A percentile compares a stretch with the other conserved stretches of the same genome.
Evolutionary conservation across 2,888 invertebrate genomes (phyloP).

Genomic region (Crioceris asparagi): DNA sequence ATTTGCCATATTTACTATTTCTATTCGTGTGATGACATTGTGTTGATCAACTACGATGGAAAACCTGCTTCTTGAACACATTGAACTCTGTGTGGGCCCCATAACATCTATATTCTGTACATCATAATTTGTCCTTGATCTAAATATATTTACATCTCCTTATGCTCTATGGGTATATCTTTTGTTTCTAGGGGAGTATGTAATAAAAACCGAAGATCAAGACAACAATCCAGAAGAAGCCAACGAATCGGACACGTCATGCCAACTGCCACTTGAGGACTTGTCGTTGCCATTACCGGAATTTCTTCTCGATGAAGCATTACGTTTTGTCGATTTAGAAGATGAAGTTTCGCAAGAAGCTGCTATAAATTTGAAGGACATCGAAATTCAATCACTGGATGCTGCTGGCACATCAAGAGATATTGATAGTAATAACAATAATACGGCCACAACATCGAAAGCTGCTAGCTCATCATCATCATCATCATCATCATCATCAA

Average conservation of each 20-base stretch:
- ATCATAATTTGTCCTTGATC: too few species aligned
- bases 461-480: too few species aligned
- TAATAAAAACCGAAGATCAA: constrained; percentile 38
- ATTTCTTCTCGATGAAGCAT: constrained; percentile 61
- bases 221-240: constrained; percentile 27
- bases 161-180: too few species aligned
- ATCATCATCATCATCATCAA: constrained; percentile 5
- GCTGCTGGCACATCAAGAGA: constrained; percentile 12
- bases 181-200: constrained; percentile 48
- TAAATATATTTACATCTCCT: too few species aligned
- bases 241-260: constrained; percentile 39
- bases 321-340: constrained; percentile 63
- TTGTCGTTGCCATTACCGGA: constrained; percentile 43
- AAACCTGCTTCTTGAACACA: too few species aligned
- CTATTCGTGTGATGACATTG: too few species aligned
- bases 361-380: constrained; percentile 28
- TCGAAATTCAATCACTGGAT: constrained; percentile 26
- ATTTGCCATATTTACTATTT: too few species aligned
- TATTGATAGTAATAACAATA: constrained; percentile 4
- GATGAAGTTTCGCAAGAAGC: constrained; percentile 39
- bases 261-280: constrained; percentile 47
- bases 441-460: too few species aligned
- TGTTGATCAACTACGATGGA: too few species aligned
- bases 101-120: too few species aligned
- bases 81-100: too few species aligned